These are phyloP conservation scores for Phymanthus crucifer DNA, from an alignment of 92 coral and sea anemone species.

Conservation along the genomic window DNA sequence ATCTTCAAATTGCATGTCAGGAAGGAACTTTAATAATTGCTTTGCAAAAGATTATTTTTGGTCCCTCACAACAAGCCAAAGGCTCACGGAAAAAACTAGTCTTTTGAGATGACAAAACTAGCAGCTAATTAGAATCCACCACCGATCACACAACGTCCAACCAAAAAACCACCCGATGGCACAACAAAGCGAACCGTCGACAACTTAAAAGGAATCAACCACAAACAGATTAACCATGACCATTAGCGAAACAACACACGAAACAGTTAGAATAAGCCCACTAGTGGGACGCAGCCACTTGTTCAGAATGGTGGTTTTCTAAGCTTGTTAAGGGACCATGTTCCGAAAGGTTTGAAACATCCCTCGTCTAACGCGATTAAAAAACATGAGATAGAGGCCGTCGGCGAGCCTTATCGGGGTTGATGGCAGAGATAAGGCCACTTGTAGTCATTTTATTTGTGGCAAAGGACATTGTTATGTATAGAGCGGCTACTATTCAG, in stretches of 20 bases:
- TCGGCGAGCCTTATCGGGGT: conserved; percentile 4
- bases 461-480: background rate
- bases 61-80: too few relatives aligned
- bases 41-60: background rate
- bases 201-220: conserved; percentile 6
- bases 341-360: background rate
- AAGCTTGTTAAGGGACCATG: conserved; percentile 1
- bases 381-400: conserved; percentile 13
- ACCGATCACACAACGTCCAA: conserved; percentile 4
- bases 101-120: background rate
- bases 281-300: background rate
- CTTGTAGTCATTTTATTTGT: conserved; percentile 22
- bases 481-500: conserved; percentile 4
- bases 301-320: background rate
- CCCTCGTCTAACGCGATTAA: background rate
- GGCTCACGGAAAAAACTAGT: background rate
- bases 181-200: conserved; percentile 18
- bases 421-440: background rate
- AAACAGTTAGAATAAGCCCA: conserved; percentile 9
- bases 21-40: too few relatives aligned
- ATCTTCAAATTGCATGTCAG: background rate
- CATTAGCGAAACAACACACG: conserved; percentile 6
- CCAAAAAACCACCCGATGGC: background rate
- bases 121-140: background rate
- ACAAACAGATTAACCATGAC: background rate